Evolutionary conservation across 2,888 invertebrate genomes (phyloP), one percentile per base, ranked within the genome.

Genomic region (Drosophila lacicola): DNA sequence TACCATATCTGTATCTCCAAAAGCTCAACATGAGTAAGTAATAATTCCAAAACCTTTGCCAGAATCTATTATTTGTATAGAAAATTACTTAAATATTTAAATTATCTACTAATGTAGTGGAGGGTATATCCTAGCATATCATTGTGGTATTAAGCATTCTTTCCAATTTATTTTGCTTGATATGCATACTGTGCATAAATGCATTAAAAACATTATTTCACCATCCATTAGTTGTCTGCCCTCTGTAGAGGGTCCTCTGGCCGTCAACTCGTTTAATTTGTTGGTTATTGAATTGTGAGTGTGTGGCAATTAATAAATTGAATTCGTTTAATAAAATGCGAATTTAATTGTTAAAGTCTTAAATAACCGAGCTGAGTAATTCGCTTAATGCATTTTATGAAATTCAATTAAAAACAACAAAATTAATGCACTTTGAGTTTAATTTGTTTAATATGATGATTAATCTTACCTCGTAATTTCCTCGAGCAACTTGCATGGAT

Each of bases 401-500:
- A 39, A 10, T 44, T 25, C 8, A 17, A 21, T 36, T 44, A 42
- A 25, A 51, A 64, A 17, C 17, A 29, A 6, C 10, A 45, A 44
- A 62, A 51, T 33, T 10, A 9, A 17, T 13, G 19, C 36, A 14
- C 14, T 55, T 37, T 44, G 10, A 6, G 14, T 2, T 54, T 34
- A 29, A 33, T 25, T 13, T 10, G 19, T 45, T 29, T 13, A 10
- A 8, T 17, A 33, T 60, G 17, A 17, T 11, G 10, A 11, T 21
- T 2, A 9, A 41, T 78, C 89, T 80, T 93, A 98, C 98, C 98
- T 95, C 66, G 98, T 98, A 89, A 98, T 98, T 94, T 99, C 98
- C 93, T 98, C 98, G 69, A 97, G 94, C 68, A 99, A 94, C 92
- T 98, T 98, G 93, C 98, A 98, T 1, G 98, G 98, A 93, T 99